Evolutionary conservation across 2,113 vertebrate species (phyloP), one percentile per base, ranked within the genome.

Genomic region (Coreoperca whiteheadi): DNA sequence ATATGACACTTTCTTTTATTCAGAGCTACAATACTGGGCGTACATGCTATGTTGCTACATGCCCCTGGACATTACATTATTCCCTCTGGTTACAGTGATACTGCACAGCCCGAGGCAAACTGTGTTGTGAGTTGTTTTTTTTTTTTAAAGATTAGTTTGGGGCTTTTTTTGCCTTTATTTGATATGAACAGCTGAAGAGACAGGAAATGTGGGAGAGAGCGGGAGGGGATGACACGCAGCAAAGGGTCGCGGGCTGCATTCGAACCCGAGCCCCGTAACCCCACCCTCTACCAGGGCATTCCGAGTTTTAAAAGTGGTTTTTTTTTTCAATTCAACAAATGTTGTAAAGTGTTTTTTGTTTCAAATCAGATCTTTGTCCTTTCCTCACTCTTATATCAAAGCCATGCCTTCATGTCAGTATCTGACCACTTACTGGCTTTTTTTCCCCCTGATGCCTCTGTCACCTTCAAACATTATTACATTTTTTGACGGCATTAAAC

Each of bases 1-100:
- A 67, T 34, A 57, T 48, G 79, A 68, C 25, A 25, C 12, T 48
- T 83, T 76, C n/a, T 77, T 79, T 69, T 39, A 66, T 43, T 39
- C 18, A 74, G 18, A 37, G 59, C 43, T 61, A 64, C 6, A 15
- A 37, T 28, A 32, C 50, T 70, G 41, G 16, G 30, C n/a, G 21
- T 12, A 48, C 4, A n/a, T 3, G 20, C 43, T 65, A 5, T 14
- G n/a, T 8, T 18, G 14, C 20, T 67, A 30, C 8, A 68, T 6
- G 20, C 8, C 6, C 8, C n/a, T 43, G 10, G 32, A 32, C 66
- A n/a, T 16, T 21, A 37, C 12, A 59, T 37, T 21, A 51, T 7
- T 51, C 2, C 77, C 39, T 48, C 8, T 76, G 32, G 60, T 53
- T 51, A 21, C 48, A 20, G 10, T 21, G 41, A 51, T 16, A 61